Conservation (phyloP, 1,140 invertebrate genomes). For the Coenobita brevimanus region DNA sequence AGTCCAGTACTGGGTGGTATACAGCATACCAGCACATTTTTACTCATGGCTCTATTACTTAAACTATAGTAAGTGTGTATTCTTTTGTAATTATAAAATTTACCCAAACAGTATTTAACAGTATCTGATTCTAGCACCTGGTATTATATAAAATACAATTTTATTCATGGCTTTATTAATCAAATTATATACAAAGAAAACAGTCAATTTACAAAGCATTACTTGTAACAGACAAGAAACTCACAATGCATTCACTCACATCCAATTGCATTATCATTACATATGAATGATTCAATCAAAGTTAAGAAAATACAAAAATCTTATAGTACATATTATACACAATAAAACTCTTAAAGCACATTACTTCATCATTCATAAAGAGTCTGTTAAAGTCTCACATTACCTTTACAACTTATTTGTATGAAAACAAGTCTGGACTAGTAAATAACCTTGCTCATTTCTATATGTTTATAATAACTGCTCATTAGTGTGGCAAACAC, state of each 20-base stretch:
- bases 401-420: slow-evolving; percentile 31
- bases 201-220: slow-evolving; percentile 49
- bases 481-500: not conserved
- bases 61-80: no score
- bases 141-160: not conserved
- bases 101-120: no score
- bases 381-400: slow-evolving; percentile 45
- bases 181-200: slow-evolving; percentile 59
- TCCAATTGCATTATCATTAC: slow-evolving; percentile 38
- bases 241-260: slow-evolving; percentile 42
- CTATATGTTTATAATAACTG: not conserved
- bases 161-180: slow-evolving; percentile 48
- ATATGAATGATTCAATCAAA: slow-evolving; percentile 42
- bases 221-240: slow-evolving; percentile 30
- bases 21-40: no score
- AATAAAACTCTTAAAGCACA: slow-evolving; percentile 35
- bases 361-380: slow-evolving; percentile 36
- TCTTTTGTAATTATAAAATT: no score
- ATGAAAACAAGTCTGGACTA: slow-evolving; percentile 42
- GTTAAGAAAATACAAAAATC: slow-evolving; percentile 59
- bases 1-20: no score
- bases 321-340: slow-evolving; percentile 56
- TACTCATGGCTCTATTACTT: no score
- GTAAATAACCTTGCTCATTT: not conserved
- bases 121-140: no score